Evolutionary conservation across 2,113 vertebrate species (phyloP).

Genomic region (Aplodontia rufa): DNA sequence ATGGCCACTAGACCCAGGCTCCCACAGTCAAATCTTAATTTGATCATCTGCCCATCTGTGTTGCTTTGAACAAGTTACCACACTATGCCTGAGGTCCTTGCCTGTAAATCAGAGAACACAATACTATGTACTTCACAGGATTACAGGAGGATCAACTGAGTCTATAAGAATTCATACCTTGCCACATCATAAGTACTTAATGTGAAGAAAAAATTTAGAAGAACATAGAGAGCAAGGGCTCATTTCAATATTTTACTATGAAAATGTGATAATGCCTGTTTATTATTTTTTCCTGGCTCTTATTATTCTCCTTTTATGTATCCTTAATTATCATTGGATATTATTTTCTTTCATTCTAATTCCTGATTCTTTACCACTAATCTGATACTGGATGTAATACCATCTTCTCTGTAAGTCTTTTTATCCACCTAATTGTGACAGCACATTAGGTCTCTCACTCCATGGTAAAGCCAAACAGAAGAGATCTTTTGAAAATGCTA

Average conservation of each 20-base stretch:
- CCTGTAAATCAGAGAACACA: not conserved
- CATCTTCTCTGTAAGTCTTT: not conserved
- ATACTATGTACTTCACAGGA: not conserved
- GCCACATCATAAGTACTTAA: not conserved
- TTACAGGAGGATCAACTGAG: not conserved
- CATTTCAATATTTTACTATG: not conserved
- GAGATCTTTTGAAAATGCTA: not conserved
- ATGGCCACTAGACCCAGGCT: not conserved
- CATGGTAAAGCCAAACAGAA: not conserved
- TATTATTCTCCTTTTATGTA: not conserved
- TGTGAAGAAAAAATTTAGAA: not conserved
- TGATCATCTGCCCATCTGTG: not conserved
- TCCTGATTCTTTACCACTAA: not conserved
- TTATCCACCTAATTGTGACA: not conserved
- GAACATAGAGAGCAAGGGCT: not conserved
- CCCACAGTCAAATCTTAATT: not conserved
- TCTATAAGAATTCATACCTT: not conserved
- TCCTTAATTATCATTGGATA: not conserved
- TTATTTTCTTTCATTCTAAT: not conserved
- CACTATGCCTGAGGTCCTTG: not conserved
- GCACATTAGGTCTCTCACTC: not conserved
- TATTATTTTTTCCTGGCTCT: not conserved
- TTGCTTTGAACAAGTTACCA: not conserved
- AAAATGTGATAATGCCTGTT: not conserved
- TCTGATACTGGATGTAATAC: not conserved